A percentile compares a stretch with the other conserved stretches of the same genome.
phyloP scores from a whole-genome alignment of 2,113 vertebrate species.

The Connochaetes taurinus region DNA sequence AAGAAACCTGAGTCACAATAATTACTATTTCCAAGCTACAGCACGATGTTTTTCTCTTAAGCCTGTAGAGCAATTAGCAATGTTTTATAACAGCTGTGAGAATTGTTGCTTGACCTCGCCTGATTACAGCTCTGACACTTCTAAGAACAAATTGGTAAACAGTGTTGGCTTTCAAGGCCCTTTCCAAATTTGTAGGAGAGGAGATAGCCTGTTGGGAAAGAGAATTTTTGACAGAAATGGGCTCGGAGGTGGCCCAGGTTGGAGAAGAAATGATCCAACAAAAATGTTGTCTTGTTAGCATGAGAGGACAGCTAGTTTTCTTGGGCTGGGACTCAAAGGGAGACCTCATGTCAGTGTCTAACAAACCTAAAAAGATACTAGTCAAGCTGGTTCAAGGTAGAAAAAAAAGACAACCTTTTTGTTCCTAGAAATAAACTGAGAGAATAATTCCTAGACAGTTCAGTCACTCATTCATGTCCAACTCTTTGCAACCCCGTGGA shows the following conservation, averaged over 20 bases:
- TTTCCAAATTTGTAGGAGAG: constrained; percentile 38
- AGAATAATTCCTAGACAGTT: not conserved
- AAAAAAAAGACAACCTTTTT: not conserved
- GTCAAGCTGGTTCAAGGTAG: not conserved
- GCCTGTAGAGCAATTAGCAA: constrained; percentile 76
- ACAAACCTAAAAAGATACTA: constrained; percentile 13
- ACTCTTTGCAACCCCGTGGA: not conserved
- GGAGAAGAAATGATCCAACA: constrained; percentile 40
- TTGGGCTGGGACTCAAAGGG: constrained; percentile 14
- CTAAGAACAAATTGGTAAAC: constrained; percentile 75
- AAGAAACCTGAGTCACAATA: constrained; percentile 65
- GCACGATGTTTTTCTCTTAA: constrained; percentile 68
- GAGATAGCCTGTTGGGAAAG: constrained; percentile 13
- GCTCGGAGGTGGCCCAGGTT: not conserved
- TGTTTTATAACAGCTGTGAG: constrained; percentile 82
- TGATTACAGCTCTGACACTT: constrained; percentile 76
- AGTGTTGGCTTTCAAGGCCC: constrained; percentile 41
- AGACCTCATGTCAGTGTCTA: constrained; percentile 27
- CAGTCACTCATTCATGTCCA: not conserved
- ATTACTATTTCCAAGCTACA: constrained; percentile 64
- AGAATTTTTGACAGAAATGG: constrained; percentile 51
- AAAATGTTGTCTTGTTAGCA: constrained; percentile 64
- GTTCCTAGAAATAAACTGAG: not conserved
- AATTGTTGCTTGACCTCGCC: constrained; percentile 69
- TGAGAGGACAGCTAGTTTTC: constrained; percentile 37